Evolutionary conservation across 2,888 invertebrate species (phyloP).

Genomic region (Lymantria monacha): DNA sequence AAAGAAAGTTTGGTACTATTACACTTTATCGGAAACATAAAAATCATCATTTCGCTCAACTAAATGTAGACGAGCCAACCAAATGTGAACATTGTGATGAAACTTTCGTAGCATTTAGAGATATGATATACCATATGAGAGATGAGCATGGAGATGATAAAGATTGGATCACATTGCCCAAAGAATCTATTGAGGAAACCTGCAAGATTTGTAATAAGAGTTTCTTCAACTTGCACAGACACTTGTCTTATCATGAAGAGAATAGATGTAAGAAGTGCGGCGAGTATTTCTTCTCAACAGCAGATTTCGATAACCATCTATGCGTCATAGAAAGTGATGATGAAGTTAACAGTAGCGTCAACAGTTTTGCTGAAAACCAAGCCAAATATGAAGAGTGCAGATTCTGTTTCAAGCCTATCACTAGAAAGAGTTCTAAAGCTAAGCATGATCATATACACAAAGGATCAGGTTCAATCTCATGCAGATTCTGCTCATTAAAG

Average conservation of each 20-base stretch:
- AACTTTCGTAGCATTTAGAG: constrained; percentile 77
- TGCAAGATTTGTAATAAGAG: constrained; percentile 70
- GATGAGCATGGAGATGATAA: constrained; percentile 71
- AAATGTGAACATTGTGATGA: constrained; percentile 80
- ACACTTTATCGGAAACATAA: constrained; percentile 77
- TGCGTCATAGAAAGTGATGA: constrained; percentile 74
- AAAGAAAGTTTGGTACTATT: constrained; percentile 74
- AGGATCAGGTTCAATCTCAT: constrained; percentile 72
- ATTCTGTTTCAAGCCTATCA: constrained; percentile 76
- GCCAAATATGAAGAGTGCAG: constrained; percentile 67
- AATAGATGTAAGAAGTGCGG: constrained; percentile 74
- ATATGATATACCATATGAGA: constrained; percentile 76
- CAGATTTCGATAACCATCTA: constrained; percentile 68
- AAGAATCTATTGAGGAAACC: constrained; percentile 64
- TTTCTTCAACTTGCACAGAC: constrained; percentile 70
- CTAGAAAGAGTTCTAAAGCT: constrained; percentile 55
- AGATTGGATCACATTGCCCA: constrained; percentile 72
- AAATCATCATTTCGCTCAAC: constrained; percentile 67
- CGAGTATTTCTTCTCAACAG: constrained; percentile 70
- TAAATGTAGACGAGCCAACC: constrained; percentile 68
- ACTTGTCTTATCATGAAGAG: constrained; percentile 71
- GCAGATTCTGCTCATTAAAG: constrained; percentile 71
- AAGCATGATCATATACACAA: constrained; percentile 66
- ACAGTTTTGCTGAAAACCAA: constrained; percentile 30
- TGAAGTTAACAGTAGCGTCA: constrained; percentile 40